Percentiles rank a stretch among this genome's conserved stretches.
phyloP scores from a whole-genome alignment of 2,888 invertebrate species.

The Eilema griseolum region DNA sequence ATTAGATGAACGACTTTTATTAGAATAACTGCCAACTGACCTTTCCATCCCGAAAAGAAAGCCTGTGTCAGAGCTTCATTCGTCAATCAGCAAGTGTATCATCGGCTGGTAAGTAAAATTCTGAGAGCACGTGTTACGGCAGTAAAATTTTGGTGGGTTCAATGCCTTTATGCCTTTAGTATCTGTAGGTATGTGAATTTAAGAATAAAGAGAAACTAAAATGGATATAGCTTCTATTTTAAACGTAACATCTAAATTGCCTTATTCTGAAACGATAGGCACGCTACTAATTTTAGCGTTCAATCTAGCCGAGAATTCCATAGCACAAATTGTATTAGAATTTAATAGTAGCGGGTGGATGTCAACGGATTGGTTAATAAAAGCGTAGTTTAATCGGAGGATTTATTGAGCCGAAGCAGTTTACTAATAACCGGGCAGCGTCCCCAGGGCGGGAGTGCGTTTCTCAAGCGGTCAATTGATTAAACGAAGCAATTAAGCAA shows the following conservation, averaged over 20 bases:
- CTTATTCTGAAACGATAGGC: not conserved
- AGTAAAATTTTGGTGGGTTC: no score
- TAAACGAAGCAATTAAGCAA: slow-evolving; percentile 87
- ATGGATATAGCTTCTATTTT: not conserved
- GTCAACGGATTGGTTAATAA: slow-evolving; percentile 67
- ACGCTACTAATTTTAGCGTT: not conserved
- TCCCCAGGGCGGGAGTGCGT: slow-evolving; percentile 68
- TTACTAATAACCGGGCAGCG: slow-evolving; percentile 71
- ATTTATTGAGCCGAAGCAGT: slow-evolving; percentile 78
- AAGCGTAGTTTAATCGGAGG: slow-evolving; percentile 74
- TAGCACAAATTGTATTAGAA: slow-evolving; percentile 40
- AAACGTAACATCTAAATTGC: not conserved
- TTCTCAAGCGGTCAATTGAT: slow-evolving; percentile 85
- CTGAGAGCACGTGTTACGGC: no score
- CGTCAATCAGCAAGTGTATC: not conserved
- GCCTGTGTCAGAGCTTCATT: not conserved
- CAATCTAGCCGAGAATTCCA: slow-evolving; percentile 17
- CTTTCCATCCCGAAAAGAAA: not conserved
- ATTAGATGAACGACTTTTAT: no score
- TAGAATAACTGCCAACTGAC: no score
- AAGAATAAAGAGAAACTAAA: not conserved
- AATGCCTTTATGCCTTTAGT: no score
- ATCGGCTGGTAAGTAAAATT: not conserved
- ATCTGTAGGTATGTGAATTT: not conserved
- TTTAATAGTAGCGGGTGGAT: slow-evolving; percentile 43